Evolutionary conservation across 2,888 invertebrate species (phyloP).

Genomic region (Platycheirus albimanus): DNA sequence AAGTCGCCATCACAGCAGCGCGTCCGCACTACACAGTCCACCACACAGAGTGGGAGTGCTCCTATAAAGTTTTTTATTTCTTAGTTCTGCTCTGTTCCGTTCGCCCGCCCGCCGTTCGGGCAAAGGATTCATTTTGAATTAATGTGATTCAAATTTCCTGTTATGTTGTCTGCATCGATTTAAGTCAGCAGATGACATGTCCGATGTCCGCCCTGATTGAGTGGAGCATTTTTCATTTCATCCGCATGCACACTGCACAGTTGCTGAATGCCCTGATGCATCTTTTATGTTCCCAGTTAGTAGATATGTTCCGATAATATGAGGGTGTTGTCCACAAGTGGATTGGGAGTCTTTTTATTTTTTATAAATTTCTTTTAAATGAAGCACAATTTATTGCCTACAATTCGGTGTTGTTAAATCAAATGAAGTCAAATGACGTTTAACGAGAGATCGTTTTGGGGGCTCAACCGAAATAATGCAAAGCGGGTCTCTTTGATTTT

Average conservation of each 20-base stretch:
- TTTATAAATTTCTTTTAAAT: constrained; percentile 36
- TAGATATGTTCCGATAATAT: constrained; percentile 41
- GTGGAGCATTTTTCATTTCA: constrained; percentile 56
- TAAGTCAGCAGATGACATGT: constrained; percentile 62
- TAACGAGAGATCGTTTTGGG: constrained; percentile 57
- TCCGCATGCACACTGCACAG: no score
- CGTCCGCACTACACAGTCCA: no score
- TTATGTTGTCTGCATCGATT: constrained; percentile 49
- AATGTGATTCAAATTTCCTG: constrained; percentile 63
- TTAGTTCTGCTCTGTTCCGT: constrained; percentile 35
- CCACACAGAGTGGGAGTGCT: constrained; percentile 61
- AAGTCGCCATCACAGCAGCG: constrained; percentile 3
- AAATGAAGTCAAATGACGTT: constrained; percentile 64
- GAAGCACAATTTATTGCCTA: constrained; percentile 63
- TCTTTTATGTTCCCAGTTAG: constrained; percentile 57
- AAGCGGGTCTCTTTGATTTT: constrained; percentile 63
- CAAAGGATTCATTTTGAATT: constrained; percentile 63
- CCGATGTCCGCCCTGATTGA: constrained; percentile 67
- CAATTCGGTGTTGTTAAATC: constrained; percentile 60
- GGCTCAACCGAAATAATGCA: neutral
- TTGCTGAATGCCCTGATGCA: constrained; percentile 33
- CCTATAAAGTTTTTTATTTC: constrained; percentile 16
- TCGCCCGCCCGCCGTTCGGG: no score
- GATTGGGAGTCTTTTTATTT: neutral
- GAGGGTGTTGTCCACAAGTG: constrained; percentile 47